Percentiles rank a stretch among this genome's conserved stretches.
phyloP scores from a whole-genome alignment of 1,140 invertebrate species.

The Pygmarrhopalites habei region DNA sequence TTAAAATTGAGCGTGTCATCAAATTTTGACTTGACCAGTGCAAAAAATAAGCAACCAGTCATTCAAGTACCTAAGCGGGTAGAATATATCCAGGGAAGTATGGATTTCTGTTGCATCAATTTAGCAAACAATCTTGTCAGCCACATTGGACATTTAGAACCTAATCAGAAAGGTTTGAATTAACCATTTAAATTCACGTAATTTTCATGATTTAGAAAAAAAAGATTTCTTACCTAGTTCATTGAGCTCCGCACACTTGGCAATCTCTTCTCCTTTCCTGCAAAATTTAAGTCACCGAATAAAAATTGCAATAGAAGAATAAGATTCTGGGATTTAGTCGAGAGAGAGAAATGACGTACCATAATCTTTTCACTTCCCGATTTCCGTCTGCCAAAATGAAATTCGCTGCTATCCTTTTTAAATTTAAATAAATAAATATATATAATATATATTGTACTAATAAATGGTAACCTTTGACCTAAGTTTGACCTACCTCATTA shows the following conservation, averaged over 20 bases:
- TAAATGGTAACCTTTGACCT: too few species aligned
- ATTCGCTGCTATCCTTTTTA: neutral
- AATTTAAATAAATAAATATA: too few species aligned
- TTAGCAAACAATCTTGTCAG: conserved; percentile 22
- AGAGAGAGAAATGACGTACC: neutral
- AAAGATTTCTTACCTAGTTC: too few species aligned
- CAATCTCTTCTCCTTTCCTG: conserved; percentile 36
- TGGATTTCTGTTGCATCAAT: conserved; percentile 19
- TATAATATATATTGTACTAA: too few species aligned
- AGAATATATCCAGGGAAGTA: conserved; percentile 34
- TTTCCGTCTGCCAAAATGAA: neutral
- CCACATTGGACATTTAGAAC: conserved; percentile 18
- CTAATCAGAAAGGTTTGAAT: too few species aligned
- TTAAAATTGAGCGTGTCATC: too few species aligned
- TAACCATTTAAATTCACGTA: too few species aligned
- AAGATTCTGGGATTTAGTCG: neutral
- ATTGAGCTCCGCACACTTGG: conserved; percentile 22
- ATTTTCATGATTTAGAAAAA: too few species aligned
- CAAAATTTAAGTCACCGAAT: neutral
- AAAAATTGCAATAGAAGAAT: neutral
- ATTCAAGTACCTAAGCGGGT: too few species aligned
- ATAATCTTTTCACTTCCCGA: neutral
- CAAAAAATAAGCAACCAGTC: too few species aligned
- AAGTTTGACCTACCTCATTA: too few species aligned
- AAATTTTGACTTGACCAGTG: too few species aligned